phyloP scores from a whole-genome alignment of 1,140 invertebrate genomes.

The Nebria ingens region DNA sequence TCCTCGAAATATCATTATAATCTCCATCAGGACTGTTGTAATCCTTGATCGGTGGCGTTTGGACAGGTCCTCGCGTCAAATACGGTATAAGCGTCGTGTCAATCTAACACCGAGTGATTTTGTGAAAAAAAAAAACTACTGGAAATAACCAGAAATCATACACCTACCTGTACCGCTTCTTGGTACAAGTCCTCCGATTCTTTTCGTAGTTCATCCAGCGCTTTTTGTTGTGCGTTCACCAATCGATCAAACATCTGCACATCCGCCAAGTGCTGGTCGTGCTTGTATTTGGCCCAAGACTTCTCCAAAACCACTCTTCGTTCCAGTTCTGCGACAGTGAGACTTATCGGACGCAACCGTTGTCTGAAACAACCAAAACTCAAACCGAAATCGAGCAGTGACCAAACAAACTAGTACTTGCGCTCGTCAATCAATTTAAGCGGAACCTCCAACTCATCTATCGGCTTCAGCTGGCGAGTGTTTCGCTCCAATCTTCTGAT shows the following conservation, averaged over 20 bases:
- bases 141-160: conserved; percentile 8
- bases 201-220: conserved; percentile 60
- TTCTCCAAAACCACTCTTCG: conserved; percentile 49
- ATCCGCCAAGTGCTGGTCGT: conserved; percentile 48
- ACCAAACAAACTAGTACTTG: conserved; percentile 34
- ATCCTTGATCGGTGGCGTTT: conserved; percentile 66
- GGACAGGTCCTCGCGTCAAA: conserved; percentile 52
- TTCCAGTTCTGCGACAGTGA: conserved; percentile 42
- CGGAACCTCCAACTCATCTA: conserved; percentile 68
- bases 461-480: conserved; percentile 67
- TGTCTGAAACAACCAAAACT: conserved; percentile 35
- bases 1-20: conserved; percentile 68
- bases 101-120: conserved; percentile 45
- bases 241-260: conserved; percentile 57
- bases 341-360: conserved; percentile 37
- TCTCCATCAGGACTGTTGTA: conserved; percentile 76
- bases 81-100: conserved; percentile 60
- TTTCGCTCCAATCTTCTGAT: conserved; percentile 69
- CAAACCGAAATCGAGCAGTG: conserved; percentile 10
- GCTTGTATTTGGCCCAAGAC: conserved; percentile 61
- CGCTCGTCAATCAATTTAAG: conserved; percentile 51
- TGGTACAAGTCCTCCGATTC: conserved; percentile 75
- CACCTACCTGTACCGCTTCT: conserved; percentile 62
- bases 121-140: background rate
- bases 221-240: conserved; percentile 56